These are phyloP conservation scores for Pseudorasbora parva DNA, from an alignment of 2,113 vertebrate species.

Conservation along the genomic window DNA sequence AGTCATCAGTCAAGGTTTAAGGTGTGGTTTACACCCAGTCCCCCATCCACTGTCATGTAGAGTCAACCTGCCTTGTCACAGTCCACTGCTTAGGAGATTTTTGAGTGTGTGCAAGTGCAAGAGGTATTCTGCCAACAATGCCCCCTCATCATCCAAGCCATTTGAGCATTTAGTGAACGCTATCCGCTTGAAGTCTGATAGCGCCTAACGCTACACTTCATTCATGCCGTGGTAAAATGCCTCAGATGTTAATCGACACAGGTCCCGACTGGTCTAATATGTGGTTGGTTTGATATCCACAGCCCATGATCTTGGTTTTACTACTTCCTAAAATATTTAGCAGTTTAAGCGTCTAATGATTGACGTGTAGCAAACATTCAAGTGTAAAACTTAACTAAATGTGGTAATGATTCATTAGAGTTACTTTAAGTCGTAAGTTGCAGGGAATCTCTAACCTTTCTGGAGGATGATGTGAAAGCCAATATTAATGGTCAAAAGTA, in stretches of 20 bases:
- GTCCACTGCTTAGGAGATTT: slow-evolving; percentile 53
- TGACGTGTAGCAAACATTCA: neutral
- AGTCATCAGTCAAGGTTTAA: slow-evolving; percentile 76
- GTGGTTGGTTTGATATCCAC: neutral
- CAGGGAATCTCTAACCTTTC: neutral
- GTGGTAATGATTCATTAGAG: slow-evolving; percentile 19
- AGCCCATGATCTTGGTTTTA: neutral
- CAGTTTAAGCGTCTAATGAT: neutral
- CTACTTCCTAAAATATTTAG: neutral
- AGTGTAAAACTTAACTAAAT: neutral
- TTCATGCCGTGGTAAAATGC: neutral
- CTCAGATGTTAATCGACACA: neutral
- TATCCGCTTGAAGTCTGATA: slow-evolving; percentile 30
- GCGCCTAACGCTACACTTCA: neutral
- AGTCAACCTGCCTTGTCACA: slow-evolving; percentile 58
- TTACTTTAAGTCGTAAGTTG: neutral
- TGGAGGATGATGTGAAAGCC: neutral
- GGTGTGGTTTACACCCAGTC: slow-evolving; percentile 76
- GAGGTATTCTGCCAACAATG: slow-evolving; percentile 13
- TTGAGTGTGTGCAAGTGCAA: neutral
- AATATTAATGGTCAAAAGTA: neutral
- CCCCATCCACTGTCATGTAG: slow-evolving; percentile 56
- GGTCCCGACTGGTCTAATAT: neutral
- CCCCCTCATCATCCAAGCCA: slow-evolving; percentile 7
- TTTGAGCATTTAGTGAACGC: slow-evolving; percentile 9